Base-by-base conservation (phyloP, 1,140 invertebrate species). In the Pseudoatta argentina region DNA sequence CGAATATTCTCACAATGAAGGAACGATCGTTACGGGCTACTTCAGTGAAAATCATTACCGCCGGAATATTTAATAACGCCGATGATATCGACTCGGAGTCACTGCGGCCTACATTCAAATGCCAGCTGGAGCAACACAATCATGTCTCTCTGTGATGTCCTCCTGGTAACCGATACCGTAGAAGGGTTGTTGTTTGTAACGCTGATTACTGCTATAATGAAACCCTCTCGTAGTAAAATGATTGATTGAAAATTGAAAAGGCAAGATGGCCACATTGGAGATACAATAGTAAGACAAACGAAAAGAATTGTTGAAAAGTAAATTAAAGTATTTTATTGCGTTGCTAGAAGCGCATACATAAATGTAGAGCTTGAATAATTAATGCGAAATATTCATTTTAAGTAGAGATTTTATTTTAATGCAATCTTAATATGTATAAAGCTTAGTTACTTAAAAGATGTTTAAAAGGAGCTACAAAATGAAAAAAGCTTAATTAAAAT, bases 71-170 rank as follows among this genome's bases (percentile, higher is more conserved):
- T 63, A 73, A 83, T 83, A 75, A 83, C 14, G n/a, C 79, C 44
- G 69, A 83, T 82, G 73, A 73, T 83, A 83, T 48, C 79, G 69
- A 83, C 39, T 83, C 24, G 55, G n/a, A 73, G 79, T 83, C 79
- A 51, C 69, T 55, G 69, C 55, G 79, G 79, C 79, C 79, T 83
- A 83, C 79, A 83, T 83, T 83, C 69, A 83, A 83, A 83, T 75
- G 79, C 39, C 79, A 83, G 39, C 39, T 83, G 79, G 44, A 61
- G 24, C 69, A 48, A 72, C 53, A 59, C 67, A 30, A 72, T 81
- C 55, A 39, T 10, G 21, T 59, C 67, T 82, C 27, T 53, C 30
- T 64, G 51, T 64, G 51, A 21, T 39, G 16, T 34, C 21, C 51
- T 24, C 51, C 24, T 48, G 44, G 53, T 51, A 83, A 59, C 24